These are phyloP conservation scores for Ptychobarbus kaznakovi DNA, from an alignment of 2,797 vertebrate genomes.

Conservation along the genomic window DNA sequence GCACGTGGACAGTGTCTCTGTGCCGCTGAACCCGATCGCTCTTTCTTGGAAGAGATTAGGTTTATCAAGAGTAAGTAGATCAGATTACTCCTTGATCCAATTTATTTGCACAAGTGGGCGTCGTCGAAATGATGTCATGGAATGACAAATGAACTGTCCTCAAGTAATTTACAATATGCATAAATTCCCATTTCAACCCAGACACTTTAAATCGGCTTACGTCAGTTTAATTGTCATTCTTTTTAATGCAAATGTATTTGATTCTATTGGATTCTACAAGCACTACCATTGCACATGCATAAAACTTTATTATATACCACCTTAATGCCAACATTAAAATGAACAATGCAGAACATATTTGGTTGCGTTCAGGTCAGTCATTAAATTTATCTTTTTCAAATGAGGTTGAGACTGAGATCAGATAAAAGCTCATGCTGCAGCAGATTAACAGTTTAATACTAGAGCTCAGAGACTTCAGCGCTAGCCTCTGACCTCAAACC, in stretches of 20 bases:
- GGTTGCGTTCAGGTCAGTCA: not conserved
- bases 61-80: slow-evolving; percentile 80
- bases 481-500: not conserved
- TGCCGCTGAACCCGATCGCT: not conserved
- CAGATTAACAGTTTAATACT: slow-evolving; percentile 7
- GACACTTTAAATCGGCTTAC: not conserved
- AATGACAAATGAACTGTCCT: slow-evolving; percentile 27
- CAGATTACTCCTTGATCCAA: slow-evolving; percentile 79
- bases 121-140: slow-evolving; percentile 32
- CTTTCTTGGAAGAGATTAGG: slow-evolving; percentile 62
- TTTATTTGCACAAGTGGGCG: slow-evolving; percentile 59
- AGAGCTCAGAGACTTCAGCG: not conserved
- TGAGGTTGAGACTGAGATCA: not conserved
- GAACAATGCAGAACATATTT: not conserved
- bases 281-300: not conserved
- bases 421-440: not conserved
- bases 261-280: not conserved
- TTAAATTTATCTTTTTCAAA: not conserved
- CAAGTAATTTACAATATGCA: not conserved
- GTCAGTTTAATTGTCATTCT: not conserved
- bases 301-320: not conserved
- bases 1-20: not conserved
- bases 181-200: not conserved
- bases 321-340: not conserved
- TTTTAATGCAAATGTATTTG: not conserved